Evolutionary conservation across 2,113 vertebrate species (phyloP), one percentile per base, ranked within the genome.

Genomic region (Saguinus midas): DNA sequence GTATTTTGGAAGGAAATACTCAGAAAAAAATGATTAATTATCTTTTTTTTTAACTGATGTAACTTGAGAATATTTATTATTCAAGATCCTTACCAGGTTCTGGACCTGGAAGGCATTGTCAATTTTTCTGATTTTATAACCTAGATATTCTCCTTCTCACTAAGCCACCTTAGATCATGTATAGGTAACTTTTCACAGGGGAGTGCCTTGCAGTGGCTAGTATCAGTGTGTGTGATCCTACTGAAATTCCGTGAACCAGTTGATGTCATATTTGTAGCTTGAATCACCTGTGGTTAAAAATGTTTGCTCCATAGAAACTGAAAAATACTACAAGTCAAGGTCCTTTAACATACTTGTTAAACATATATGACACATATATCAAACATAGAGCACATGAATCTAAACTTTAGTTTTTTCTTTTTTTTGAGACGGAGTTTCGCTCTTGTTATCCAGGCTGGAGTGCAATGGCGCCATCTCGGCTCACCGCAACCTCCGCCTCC

Each of bases 51-150:
- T 87, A 95, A 23, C 82, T 61, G 23, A 7, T 68, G 5, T 32
- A 45, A 40, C 18, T 90, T 82, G 12, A 93, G 27, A 72, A 48
- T 48, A 76, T 6, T 50, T 48, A 76, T 6, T 50, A 25, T 9
- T 94, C 10, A 66, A 72, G 66, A 64, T 45, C 0, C 13, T 88
- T 35, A 29, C 4, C n/a, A 86, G 43, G 70, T 64, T 90, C 32
- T 37, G 10, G 0, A 85, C 0, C 6, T 0, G 23, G 11, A 6
- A 27, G 40, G 29, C 12, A 2, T 32, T 5, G 18, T 20, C 8
- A 70, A 14, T 50, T 55, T 17, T 2, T 40, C 32, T 79, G 40
- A 18, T 4, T 85, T 52, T 27, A 21, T 11, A 72, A 10, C 32
- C 37, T 48, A 80, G 12, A 12, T 48, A 80, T 13, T n/a, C 1